Conservation (phyloP, 2,113 vertebrate species). For the Phalacrocorax aristotelis region DNA sequence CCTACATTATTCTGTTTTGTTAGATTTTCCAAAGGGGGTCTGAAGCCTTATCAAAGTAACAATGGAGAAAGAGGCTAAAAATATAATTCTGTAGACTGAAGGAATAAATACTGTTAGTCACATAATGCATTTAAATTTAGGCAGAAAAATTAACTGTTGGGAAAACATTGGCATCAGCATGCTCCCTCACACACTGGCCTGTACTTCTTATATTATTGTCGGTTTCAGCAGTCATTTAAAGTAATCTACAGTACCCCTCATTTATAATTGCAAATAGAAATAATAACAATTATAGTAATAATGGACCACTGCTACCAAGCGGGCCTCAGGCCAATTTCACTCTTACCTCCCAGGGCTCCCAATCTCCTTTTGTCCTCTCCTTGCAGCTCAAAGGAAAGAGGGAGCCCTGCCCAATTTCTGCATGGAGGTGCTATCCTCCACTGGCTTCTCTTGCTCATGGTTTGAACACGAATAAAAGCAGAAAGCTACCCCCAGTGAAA, state of each 20-base stretch:
- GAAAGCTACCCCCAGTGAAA: constrained; percentile 13
- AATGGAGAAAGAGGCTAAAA: not conserved
- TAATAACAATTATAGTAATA: not conserved
- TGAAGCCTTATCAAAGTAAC: not conserved
- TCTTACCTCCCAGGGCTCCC: not conserved
- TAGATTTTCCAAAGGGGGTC: not conserved
- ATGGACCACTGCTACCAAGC: not conserved
- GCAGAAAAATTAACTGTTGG: not conserved
- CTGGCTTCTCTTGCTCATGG: not conserved
- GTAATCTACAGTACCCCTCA: not conserved
- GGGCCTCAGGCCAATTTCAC: not conserved
- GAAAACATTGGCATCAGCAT: not conserved
- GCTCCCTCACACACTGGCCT: not conserved
- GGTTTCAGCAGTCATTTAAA: not conserved
- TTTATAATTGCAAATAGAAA: not conserved
- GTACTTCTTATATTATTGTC: not conserved
- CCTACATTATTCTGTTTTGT: not conserved
- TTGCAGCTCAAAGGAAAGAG: not conserved
- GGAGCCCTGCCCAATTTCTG: not conserved
- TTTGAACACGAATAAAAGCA: not conserved
- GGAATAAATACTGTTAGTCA: not conserved
- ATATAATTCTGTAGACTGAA: not conserved
- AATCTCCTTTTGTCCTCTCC: not conserved
- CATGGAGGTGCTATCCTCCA: not conserved
- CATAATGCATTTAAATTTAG: not conserved